Evolutionary conservation across 1,140 invertebrate species (phyloP).

Genomic region (Heliconius melpomene): DNA sequence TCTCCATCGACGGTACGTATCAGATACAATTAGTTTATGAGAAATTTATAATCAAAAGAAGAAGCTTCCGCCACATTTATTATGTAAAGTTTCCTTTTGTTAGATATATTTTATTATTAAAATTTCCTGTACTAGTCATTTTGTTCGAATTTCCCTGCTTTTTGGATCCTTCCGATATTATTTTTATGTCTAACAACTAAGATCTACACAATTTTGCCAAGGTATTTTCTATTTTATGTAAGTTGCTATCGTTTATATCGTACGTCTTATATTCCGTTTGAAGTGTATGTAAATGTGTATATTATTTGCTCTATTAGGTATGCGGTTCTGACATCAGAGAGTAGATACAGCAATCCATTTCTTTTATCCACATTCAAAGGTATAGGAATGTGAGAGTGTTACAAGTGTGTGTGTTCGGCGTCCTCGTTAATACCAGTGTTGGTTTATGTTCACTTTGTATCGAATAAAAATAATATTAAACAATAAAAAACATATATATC

Average conservation of each 20-base stretch:
- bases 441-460: constrained; percentile 48
- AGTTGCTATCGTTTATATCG: constrained; percentile 9
- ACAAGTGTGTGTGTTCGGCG: constrained; percentile 72
- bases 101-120: too few species aligned
- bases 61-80: not conserved
- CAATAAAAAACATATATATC: not conserved
- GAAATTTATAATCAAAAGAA: not conserved
- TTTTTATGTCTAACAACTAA: not conserved
- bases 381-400: constrained; percentile 79
- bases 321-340: constrained; percentile 80
- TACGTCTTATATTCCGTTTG: not conserved
- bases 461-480: not conserved
- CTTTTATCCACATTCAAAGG: constrained; percentile 78
- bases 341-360: constrained; percentile 77
- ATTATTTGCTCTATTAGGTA: constrained; percentile 77
- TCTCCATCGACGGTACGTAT: constrained; percentile 71
- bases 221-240: not conserved
- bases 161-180: not conserved
- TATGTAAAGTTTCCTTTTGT: not conserved
- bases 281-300: constrained; percentile 57
- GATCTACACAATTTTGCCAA: not conserved
- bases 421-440: constrained; percentile 44
- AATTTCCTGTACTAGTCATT: too few species aligned
- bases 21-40: not conserved
- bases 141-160: too few species aligned